Evolutionary conservation across 2,888 invertebrate species (phyloP), one percentile per base, ranked within the genome.

Genomic region (Creontiades dilutus): DNA sequence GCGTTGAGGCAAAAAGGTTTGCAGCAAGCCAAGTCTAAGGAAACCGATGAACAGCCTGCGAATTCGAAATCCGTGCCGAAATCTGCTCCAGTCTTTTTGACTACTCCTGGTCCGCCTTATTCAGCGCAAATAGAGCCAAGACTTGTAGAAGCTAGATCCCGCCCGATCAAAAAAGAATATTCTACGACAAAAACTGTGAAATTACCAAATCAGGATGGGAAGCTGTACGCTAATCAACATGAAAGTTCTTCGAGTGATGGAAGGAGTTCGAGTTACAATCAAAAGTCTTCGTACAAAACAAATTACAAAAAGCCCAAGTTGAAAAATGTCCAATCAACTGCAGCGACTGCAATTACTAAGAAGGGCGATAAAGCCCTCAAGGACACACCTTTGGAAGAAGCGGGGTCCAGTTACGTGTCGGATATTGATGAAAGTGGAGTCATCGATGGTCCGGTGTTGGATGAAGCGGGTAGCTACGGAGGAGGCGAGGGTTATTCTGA

Each of bases 241-340:
- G 90, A 90, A 46, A 90, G 90, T 0, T 57, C 81, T 12, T 80
- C 75, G 27, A 61, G 80, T 23, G 91, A 90, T 48, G 91, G 90
- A 23, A 89, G 86, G 52, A 89, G 90, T 19, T 85, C 90, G 28
- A 91, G 91, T 85, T 91, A 90, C 78, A 91, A 91, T 48, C 91
- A 86, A 55, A 89, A 90, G 75, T 86, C 90, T 14, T 90, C 89
- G 14, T 91, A 89, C 87, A 90, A 90, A 37, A 90, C 27, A 0
- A 91, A 91, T 23, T 90, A 90, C 47, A 87, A 91, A 48, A 88
- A 91, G 48, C 88, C 86, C 57, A 81, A 23, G 57, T 19, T 78
- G 28, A 86, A 85, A 23, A 23, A 12, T 52, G 52, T 37, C 28
- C 84, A 55, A 37, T 47, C 16, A 46, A 52, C 28, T 28, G 78